These are phyloP conservation scores for Sebastes schlegelii DNA, from an alignment of 2,113 vertebrate genomes.

Conservation along the genomic window DNA sequence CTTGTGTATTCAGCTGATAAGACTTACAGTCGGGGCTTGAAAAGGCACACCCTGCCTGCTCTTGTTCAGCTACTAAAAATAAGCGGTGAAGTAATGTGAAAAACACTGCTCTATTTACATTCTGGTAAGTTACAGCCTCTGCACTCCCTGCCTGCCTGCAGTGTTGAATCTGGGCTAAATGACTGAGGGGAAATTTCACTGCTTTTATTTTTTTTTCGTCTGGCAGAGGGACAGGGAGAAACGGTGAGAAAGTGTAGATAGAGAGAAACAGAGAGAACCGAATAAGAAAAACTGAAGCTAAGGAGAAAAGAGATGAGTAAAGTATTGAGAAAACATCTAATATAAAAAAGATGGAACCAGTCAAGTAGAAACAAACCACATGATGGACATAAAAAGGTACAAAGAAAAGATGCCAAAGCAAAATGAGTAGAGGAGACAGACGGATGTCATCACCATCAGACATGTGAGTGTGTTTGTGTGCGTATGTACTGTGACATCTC, in stretches of 20 bases:
- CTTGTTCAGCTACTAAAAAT: constrained; percentile 84
- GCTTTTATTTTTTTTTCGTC: constrained; percentile 38
- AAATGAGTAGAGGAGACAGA: constrained; percentile 11
- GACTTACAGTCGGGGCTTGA: constrained; percentile 63
- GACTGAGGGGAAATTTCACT: constrained; percentile 68
- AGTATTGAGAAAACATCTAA: not conserved
- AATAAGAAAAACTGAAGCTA: not conserved
- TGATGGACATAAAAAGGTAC: not conserved
- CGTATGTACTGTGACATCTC: constrained; percentile 34
- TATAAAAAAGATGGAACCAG: not conserved
- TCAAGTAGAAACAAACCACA: not conserved
- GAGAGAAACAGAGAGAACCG: not conserved
- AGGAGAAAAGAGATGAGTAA: not conserved
- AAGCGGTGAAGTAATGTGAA: constrained; percentile 84
- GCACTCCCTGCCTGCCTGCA: constrained; percentile 51
- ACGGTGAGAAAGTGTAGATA: constrained; percentile 33
- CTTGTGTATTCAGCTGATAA: constrained; percentile 75
- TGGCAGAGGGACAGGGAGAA: constrained; percentile 34
- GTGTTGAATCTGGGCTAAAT: constrained; percentile 67
- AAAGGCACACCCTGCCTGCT: constrained; percentile 75
- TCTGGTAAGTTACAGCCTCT: constrained; percentile 73
- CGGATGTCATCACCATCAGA: constrained; percentile 18
- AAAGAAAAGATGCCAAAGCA: constrained; percentile 2
- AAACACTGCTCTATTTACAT: constrained; percentile 83
- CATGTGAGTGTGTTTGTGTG: constrained; percentile 36